Base-by-base conservation (phyloP, 2,113 vertebrate genomes). In the Rhinopithecus roxellana region DNA sequence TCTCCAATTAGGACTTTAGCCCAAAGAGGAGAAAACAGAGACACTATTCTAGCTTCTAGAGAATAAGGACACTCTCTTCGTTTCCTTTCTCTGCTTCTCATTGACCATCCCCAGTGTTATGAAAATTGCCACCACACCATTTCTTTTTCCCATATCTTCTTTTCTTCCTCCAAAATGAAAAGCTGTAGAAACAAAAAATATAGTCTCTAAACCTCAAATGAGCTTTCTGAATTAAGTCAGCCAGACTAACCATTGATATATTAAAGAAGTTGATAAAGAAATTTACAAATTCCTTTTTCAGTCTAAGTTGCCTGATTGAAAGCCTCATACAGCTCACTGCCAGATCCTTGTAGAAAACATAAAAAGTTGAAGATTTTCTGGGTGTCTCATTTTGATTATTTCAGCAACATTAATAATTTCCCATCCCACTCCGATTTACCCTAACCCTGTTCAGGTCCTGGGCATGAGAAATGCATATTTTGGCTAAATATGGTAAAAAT, bases 221-320 rank as follows among this genome's bases (percentile, higher is more conserved):
- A 95, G 30, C 6, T 64, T 22, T 94, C 25, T 83, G 48, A 97
- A 94, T 70, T 85, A 92, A 81, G 17, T 80, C 25, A 59, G 25
- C 30, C 38, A 78, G 43, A 27, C 64, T 96, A 83, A 79, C 22
- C 3, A 40, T 14, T 75, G 10, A 77, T 52, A 79, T 40, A 90
- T 57, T 93, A 61, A 86, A 70, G n/a, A 86, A 70, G 35, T 87
- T 1, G 0, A 85, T 85, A 92, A 81, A 48, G 8, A 94, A 95
- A 96, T 91, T 88, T 69, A 78, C 35, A 79, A 85, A 94, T 88
- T 86, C n/a, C 10, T 75, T 87, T 95, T 80, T 35, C 61, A 95
- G 95, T 32, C 38, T 92, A 72, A 88, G 81, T n/a, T 74, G 9
- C 70, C 40, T 92, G 25, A 6, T 79, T 82, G 35, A 74, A 89